These are phyloP conservation scores for Ascidia mentula DNA, from an alignment of 23 tunicate species.

Conservation along the genomic window DNA sequence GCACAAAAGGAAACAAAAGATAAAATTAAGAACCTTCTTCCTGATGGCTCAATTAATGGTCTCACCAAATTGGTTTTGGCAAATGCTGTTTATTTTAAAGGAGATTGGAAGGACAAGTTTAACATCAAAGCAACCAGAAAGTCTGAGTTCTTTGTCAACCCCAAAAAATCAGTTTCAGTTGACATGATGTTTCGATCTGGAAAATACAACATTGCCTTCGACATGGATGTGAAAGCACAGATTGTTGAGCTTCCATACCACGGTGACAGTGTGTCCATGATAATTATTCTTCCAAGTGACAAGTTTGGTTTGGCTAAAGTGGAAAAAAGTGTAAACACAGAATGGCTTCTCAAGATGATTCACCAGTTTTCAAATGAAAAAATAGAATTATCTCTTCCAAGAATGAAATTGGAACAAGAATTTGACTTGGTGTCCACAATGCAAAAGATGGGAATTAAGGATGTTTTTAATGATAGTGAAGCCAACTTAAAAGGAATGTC, in stretches of 20 bases:
- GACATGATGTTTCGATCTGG: slow-evolving; percentile 55
- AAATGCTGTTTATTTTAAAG: slow-evolving; percentile 87
- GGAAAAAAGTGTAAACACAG: slow-evolving; percentile 23
- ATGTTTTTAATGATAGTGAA: slow-evolving; percentile 26
- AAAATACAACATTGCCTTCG: slow-evolving; percentile 15
- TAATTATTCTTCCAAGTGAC: slow-evolving; percentile 50
- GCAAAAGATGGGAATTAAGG: slow-evolving; percentile 37
- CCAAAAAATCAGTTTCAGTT: slow-evolving; percentile 19
- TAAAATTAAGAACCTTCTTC: slow-evolving; percentile 72
- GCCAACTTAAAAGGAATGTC: slow-evolving; percentile 61
- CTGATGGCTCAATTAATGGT: slow-evolving; percentile 40
- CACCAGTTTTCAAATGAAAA: slow-evolving; percentile 18
- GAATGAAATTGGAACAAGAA: slow-evolving; percentile 50
- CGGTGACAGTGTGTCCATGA: slow-evolving; percentile 57
- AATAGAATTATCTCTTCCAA: slow-evolving; percentile 48
- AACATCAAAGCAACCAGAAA: slow-evolving; percentile 13
- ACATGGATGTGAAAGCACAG: slow-evolving; percentile 42
- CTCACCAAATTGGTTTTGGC: slow-evolving; percentile 50
- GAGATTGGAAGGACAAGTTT: slow-evolving; percentile 72
- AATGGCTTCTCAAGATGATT: background rate
- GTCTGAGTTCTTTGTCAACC: slow-evolving; percentile 28
- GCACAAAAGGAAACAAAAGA: slow-evolving; percentile 41
- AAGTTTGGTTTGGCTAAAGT: slow-evolving; percentile 35
- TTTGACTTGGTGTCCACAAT: slow-evolving; percentile 35
- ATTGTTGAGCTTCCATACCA: slow-evolving; percentile 65